Evolutionary conservation across 1,140 invertebrate genomes (phyloP).

Genomic region (Panagrolaimus sp.): DNA sequence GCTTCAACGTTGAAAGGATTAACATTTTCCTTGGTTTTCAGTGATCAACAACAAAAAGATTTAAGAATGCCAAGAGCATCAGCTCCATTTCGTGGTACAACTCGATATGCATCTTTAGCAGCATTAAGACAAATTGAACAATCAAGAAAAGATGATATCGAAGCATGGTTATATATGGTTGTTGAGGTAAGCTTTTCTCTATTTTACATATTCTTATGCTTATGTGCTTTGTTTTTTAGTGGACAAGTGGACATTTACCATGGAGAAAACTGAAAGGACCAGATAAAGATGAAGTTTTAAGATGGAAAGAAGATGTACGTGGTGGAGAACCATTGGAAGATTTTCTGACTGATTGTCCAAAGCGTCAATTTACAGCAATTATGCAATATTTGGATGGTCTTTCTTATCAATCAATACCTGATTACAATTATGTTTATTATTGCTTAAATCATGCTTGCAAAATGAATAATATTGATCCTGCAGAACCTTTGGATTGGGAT

Average conservation of each 20-base stretch:
- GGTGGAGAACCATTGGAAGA: slow-evolving; percentile 1
- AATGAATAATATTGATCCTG: background rate
- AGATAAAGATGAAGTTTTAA: background rate
- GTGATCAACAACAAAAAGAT: background rate
- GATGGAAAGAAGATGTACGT: slow-evolving; percentile 13
- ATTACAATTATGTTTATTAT: slow-evolving; percentile 19
- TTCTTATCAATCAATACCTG: slow-evolving; percentile 15
- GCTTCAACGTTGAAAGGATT: background rate
- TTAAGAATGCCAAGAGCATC: slow-evolving; percentile 5
- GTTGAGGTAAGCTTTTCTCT: background rate
- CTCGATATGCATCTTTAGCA: slow-evolving; percentile 40
- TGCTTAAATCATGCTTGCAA: background rate
- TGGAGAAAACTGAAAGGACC: slow-evolving; percentile 11
- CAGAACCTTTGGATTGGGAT: slow-evolving; percentile 7
- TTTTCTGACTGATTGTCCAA: slow-evolving; percentile 15
- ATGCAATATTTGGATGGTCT: slow-evolving; percentile 17
- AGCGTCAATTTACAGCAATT: slow-evolving; percentile 10
- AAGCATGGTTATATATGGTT: slow-evolving; percentile 35
- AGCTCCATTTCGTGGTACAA: slow-evolving; percentile 36
- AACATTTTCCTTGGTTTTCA: background rate
- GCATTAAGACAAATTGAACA: slow-evolving; percentile 30
- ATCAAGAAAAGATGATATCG: slow-evolving; percentile 42
- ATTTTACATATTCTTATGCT: too few species aligned
- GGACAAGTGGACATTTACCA: slow-evolving; percentile 18
- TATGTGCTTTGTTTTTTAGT: background rate